phyloP scores from a whole-genome alignment of 2,888 invertebrate genomes.

The Helleia helle region DNA sequence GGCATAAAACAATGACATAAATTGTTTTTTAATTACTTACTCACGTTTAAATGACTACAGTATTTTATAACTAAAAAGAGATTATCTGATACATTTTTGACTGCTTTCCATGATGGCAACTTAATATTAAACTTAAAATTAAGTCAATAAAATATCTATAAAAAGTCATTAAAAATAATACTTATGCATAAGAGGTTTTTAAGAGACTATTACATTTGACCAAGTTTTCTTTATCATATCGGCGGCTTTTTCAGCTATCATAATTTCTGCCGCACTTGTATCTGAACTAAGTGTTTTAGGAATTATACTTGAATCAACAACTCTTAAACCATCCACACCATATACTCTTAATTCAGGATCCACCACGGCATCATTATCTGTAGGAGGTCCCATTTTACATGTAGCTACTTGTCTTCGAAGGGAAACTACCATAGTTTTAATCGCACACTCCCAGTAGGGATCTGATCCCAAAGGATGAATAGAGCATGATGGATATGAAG shows the following conservation, averaged over 20 bases:
- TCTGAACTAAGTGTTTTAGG: constrained; percentile 77
- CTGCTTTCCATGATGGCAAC: no score
- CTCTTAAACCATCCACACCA: constrained; percentile 75
- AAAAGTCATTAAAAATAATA: no score
- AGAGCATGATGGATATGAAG: constrained; percentile 70
- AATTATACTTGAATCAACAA: constrained; percentile 81
- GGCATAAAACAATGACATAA: no score
- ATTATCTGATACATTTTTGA: no score
- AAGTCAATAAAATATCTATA: no score
- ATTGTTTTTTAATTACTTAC: no score
- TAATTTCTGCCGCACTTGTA: constrained; percentile 77
- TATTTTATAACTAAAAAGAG: no score
- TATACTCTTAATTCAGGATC: constrained; percentile 77
- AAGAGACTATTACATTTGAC: constrained; percentile 40
- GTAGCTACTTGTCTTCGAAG: constrained; percentile 78
- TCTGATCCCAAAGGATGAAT: constrained; percentile 68
- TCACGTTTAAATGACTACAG: no score
- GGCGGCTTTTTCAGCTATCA: constrained; percentile 84
- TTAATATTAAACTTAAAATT: no score
- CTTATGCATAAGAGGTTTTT: no score
- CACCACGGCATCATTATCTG: constrained; percentile 77
- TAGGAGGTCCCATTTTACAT: constrained; percentile 80
- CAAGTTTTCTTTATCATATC: constrained; percentile 77
- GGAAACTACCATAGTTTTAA: constrained; percentile 69
- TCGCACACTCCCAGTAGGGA: constrained; percentile 81